Evolutionary conservation across 2,888 invertebrate genomes (phyloP).

Genomic region (Caenorhabditis panamensis): DNA sequence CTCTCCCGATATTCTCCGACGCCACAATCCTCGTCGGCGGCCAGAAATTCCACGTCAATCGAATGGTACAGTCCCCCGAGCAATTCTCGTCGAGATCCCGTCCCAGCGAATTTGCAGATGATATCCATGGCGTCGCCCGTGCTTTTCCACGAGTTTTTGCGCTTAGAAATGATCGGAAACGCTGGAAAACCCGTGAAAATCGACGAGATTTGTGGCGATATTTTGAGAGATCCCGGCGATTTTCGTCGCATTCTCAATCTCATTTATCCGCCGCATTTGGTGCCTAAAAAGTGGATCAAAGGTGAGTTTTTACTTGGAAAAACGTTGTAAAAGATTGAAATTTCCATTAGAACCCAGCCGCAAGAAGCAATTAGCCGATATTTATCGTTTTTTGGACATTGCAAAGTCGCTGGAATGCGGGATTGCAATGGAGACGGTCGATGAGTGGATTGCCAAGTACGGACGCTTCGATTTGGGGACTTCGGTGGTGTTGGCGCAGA

Average conservation of each 20-base stretch:
- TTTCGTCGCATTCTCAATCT: slow-evolving; percentile 37
- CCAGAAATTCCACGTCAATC: slow-evolving; percentile 25
- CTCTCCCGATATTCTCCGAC: slow-evolving; percentile 39
- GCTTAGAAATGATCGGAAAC: background rate
- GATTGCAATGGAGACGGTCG: slow-evolving; percentile 18
- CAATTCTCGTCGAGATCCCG: background rate
- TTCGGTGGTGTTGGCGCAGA: slow-evolving; percentile 20
- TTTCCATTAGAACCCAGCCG: slow-evolving; percentile 1
- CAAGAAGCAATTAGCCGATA: slow-evolving; percentile 16
- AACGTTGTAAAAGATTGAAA: background rate
- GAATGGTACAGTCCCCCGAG: slow-evolving; percentile 12
- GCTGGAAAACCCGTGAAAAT: background rate
- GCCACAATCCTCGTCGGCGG: background rate
- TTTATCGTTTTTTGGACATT: slow-evolving; percentile 17
- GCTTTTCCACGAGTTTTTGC: slow-evolving; percentile 17
- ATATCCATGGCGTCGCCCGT: slow-evolving; percentile 36
- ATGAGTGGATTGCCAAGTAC: slow-evolving; percentile 30
- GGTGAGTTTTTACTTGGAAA: background rate
- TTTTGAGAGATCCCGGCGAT: slow-evolving; percentile 18
- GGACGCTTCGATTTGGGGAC: slow-evolving; percentile 12
- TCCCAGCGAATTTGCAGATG: slow-evolving; percentile 10
- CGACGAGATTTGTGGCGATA: background rate
- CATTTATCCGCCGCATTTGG: slow-evolving; percentile 38
- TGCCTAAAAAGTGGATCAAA: slow-evolving; percentile 50
- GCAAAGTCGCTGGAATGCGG: slow-evolving; percentile 22